Base-by-base conservation (phyloP, 2,888 invertebrate species). In the Meta bourneti region DNA sequence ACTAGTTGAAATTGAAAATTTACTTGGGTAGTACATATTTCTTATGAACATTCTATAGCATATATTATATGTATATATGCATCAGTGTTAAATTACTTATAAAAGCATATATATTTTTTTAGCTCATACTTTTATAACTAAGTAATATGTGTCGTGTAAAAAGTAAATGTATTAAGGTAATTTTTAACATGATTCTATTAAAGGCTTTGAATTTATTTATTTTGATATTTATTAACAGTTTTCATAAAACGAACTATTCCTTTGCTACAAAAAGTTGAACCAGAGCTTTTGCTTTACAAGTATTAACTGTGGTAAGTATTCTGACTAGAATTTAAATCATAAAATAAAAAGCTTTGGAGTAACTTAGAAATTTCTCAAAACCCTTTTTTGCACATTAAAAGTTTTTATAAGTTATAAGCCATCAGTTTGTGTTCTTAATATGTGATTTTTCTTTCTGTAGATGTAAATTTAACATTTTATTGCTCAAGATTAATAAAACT, bases 71-170 rank as follows among this genome's bases (percentile, higher is more conserved):
- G 72, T 74, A 81, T 88, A 88, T 81, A 88, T 80, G 69, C 81
- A 69, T 51, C 7, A 69, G 19, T 86, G 79, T 88, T 81, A 88
- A 88, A 88, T 81, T 81, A 80, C 71, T 80, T 80, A 72, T 72
- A 79, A 87, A 79, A 71, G 72, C 78, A 81, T 74, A 89, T 82
- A 75, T 83, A 83, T 83, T 89, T 89, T 89, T 89, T 83, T 89
- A 89, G 72, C 82, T 75, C 8, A 69, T 83, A 83, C 77, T 89
- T 89, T 89, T 80, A 61, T 80, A 88, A 77, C 16, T 72, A 80
- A 80, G 48, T 80, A 79, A 70, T 70, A 19, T 49, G 54, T 84
- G 54, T 86, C 69, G 48, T 86, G 77, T 78, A 69, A 86, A 77
- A 86, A 77, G 61, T 75, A 75, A 75, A 70, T 80, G 51, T 81